Conservation (phyloP, 2,113 vertebrate genomes). For the Macquaria ambigua region DNA sequence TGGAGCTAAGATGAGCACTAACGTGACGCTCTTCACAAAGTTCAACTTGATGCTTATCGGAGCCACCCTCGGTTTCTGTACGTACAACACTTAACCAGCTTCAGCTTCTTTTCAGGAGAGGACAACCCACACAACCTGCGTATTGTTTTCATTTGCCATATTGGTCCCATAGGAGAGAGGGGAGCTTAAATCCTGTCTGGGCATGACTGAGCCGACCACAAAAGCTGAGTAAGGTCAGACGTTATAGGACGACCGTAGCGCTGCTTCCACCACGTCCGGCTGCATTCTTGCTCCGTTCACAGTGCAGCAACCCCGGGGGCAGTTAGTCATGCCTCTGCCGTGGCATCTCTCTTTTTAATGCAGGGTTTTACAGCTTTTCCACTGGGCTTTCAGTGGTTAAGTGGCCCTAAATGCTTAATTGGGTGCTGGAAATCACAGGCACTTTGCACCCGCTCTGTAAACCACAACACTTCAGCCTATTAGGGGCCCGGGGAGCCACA, state of each 20-base stretch:
- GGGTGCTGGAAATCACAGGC: constrained; percentile 85
- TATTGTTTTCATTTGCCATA: constrained; percentile 67
- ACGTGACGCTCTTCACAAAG: not conserved
- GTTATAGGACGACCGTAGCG: constrained; percentile 18
- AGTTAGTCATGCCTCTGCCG: constrained; percentile 58
- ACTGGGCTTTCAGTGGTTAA: constrained; percentile 78
- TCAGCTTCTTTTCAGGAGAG: constrained; percentile 53
- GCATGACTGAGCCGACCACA: constrained; percentile 69
- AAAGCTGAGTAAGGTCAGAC: constrained; percentile 63
- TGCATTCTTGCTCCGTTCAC: constrained; percentile 28
- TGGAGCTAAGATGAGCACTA: constrained; percentile 9
- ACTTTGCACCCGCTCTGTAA: constrained; percentile 82
- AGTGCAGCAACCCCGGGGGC: constrained; percentile 36
- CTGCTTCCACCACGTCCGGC: constrained; percentile 37
- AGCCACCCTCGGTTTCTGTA: constrained; percentile 25
- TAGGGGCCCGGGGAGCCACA: constrained; percentile 77
- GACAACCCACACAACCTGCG: constrained; percentile 49
- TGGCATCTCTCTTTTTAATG: constrained; percentile 63
- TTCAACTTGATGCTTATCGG: constrained; percentile 24
- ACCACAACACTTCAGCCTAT: constrained; percentile 80
- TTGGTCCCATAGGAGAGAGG: constrained; percentile 63
- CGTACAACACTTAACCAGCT: constrained; percentile 22
- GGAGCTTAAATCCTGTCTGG: constrained; percentile 65
- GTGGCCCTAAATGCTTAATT: constrained; percentile 82
- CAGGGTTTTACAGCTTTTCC: constrained; percentile 72